Conservation (phyloP, 1,140 invertebrate genomes). For the Oryctes rhinoceros region DNA sequence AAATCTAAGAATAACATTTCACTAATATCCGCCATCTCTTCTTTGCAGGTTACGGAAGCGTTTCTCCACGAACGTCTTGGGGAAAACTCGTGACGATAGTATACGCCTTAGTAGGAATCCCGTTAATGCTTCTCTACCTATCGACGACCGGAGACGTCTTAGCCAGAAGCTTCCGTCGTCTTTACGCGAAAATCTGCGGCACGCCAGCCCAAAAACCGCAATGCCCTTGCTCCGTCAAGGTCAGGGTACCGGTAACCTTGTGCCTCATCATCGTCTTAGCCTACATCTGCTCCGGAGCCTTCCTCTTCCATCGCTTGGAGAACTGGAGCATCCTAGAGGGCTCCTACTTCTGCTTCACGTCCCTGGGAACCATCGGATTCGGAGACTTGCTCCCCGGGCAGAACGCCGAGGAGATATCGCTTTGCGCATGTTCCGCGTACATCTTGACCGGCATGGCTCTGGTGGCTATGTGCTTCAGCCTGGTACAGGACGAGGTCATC, state of each 20-base stretch:
- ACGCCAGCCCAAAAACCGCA: constrained; percentile 50
- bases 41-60: constrained; percentile 88
- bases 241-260: constrained; percentile 84
- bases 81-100: constrained; percentile 88
- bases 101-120: constrained; percentile 90
- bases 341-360: constrained; percentile 87
- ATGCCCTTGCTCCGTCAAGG: constrained; percentile 64
- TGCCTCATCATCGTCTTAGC: constrained; percentile 88
- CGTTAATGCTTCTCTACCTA: constrained; percentile 88
- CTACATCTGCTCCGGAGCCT: constrained; percentile 90
- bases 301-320: constrained; percentile 89
- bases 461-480: constrained; percentile 95
- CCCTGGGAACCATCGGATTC: constrained; percentile 77
- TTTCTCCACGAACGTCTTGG: constrained; percentile 88
- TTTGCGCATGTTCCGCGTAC: constrained; percentile 85
- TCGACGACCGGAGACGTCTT: constrained; percentile 84
- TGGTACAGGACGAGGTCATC: constrained; percentile 93
- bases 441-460: constrained; percentile 94
- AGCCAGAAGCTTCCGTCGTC: constrained; percentile 66
- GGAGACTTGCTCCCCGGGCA: constrained; percentile 81
- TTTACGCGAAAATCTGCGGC: constrained; percentile 66
- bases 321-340: constrained; percentile 91
- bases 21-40: neutral
- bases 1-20: too few relatives aligned
- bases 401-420: constrained; percentile 78